Evolutionary conservation across 2,113 vertebrate genomes (phyloP).

Genomic region (Climacteris rufus): DNA sequence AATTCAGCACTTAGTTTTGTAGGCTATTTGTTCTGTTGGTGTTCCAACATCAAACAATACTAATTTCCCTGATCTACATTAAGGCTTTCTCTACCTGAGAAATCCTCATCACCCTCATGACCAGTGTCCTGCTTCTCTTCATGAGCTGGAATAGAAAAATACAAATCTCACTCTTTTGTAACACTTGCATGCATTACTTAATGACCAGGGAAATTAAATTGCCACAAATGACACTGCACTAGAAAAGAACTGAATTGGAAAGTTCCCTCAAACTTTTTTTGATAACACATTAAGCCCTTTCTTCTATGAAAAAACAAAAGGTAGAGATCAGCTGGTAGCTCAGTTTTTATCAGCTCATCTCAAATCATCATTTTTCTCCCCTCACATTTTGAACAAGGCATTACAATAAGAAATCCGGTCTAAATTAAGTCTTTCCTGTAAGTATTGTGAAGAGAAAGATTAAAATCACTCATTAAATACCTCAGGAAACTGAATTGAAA

Average conservation of each 20-base stretch:
- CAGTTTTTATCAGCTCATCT: neutral
- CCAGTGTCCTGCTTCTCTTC: neutral
- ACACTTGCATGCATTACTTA: neutral
- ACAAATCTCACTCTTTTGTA: neutral
- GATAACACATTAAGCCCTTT: neutral
- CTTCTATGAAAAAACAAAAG: neutral
- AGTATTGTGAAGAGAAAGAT: neutral
- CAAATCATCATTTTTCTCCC: neutral
- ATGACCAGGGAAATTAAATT: neutral
- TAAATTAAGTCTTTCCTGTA: constrained; percentile 24
- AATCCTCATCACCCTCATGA: neutral
- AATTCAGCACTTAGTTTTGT: neutral
- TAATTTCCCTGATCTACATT: neutral
- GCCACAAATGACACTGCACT: neutral
- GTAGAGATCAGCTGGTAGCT: neutral
- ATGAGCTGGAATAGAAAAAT: neutral
- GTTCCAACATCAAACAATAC: neutral
- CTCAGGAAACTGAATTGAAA: neutral
- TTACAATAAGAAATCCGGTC: neutral
- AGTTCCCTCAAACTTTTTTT: neutral
- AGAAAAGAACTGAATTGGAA: neutral
- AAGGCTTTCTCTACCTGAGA: neutral
- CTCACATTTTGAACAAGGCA: neutral
- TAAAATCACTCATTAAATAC: neutral
- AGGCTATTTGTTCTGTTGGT: neutral